A percentile compares a stretch with the other conserved stretches of the same genome.
These are phyloP conservation scores for Choloepus didactylus DNA, from an alignment of 2,797 vertebrate species.

Conservation along the genomic window DNA sequence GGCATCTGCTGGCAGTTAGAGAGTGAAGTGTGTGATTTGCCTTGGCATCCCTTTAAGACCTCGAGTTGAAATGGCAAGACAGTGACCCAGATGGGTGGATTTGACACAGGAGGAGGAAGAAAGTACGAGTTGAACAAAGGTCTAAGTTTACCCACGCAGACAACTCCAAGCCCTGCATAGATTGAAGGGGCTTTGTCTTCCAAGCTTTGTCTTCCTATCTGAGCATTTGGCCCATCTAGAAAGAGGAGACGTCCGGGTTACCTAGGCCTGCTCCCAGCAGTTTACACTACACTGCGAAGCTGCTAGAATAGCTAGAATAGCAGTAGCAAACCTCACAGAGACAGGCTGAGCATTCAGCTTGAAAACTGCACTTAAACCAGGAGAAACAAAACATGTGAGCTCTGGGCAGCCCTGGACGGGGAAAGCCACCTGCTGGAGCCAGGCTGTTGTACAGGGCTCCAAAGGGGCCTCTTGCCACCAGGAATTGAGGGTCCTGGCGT, in stretches of 20 bases:
- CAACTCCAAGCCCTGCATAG: background rate
- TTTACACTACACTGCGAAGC: background rate
- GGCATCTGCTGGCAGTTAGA: background rate
- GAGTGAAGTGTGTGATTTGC: background rate
- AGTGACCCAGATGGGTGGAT: background rate
- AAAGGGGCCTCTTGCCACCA: background rate
- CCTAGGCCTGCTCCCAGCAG: background rate
- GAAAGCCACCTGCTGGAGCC: background rate
- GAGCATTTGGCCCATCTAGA: background rate
- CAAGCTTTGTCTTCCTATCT: background rate
- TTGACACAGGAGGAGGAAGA: background rate
- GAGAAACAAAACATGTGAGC: background rate
- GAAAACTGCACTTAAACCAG: constrained; percentile 4
- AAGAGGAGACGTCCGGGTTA: background rate
- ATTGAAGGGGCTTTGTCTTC: background rate
- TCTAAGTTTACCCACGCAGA: background rate
- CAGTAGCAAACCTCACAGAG: background rate
- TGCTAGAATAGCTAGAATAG: background rate
- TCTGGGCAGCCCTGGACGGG: background rate
- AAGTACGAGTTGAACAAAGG: background rate
- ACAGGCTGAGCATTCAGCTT: background rate
- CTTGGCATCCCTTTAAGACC: background rate
- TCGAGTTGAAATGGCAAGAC: background rate
- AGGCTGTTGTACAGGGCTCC: background rate
- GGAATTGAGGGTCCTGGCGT: background rate